Conservation (phyloP, 1,140 invertebrate species). For the Plectrocnemia conspersa region DNA sequence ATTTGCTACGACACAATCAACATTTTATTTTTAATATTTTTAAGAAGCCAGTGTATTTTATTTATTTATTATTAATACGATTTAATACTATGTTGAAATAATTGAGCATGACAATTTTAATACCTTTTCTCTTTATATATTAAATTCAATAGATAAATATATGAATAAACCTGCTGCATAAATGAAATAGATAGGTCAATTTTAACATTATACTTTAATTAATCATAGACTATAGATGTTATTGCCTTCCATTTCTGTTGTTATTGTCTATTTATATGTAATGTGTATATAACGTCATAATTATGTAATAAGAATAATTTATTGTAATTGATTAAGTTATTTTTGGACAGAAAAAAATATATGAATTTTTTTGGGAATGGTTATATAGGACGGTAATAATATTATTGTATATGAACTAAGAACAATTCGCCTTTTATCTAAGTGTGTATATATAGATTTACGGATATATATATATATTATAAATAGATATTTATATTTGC, state of each 20-base stretch:
- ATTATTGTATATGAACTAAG: conserved; percentile 10
- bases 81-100: no score
- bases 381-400: conserved; percentile 10
- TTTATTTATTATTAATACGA: no score
- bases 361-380: conserved; percentile 17
- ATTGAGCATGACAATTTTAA: no score
- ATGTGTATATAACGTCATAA: conserved; percentile 10
- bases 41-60: no score
- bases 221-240: conserved; percentile 1
- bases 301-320: conserved; percentile 26
- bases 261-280: conserved; percentile 21
- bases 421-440: conserved; percentile 27
- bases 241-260: conserved; percentile 18
- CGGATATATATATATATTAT: neutral
- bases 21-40: no score
- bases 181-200: no score
- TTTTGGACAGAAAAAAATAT: conserved; percentile 29
- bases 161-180: no score
- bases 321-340: conserved; percentile 30
- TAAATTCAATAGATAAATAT: no score
- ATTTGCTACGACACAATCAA: no score
- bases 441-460: conserved; percentile 29
- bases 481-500: conserved; percentile 28
- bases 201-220: no score
- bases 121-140: no score